Evolutionary conservation across 2,113 vertebrate species (phyloP), one percentile per base, ranked within the genome.

Genomic region (Zosterops japonicus): DNA sequence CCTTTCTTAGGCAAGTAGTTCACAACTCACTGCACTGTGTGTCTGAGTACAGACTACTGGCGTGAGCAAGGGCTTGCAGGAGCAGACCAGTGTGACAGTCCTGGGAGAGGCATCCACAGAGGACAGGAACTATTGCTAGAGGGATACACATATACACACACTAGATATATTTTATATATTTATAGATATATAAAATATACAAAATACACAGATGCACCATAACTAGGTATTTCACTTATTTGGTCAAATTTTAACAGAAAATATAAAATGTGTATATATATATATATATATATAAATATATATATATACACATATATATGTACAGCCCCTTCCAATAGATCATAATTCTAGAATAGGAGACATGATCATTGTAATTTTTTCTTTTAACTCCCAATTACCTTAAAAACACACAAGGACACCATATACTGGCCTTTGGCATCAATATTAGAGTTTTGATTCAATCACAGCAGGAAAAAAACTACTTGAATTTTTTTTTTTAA

Each of bases 401-500:
- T 83, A 71, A 71, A 93, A 89, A 33, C 69, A 93, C 82, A 95
- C 76, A 79, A 60, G 14, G 56, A 88, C 82, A 95, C 36, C 47
- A 68, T 56, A 64, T 2, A 25, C 55, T 78, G 96, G 96, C 53
- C 76, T 96, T 97, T 96, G 96, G 96, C 96, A 97, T 95, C 95
- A 92, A 44, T 64, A 79, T 35, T 57, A 78, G 29, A 67, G 83
- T n/a, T 44, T 27, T 82, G n/a, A 33, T 87, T 53, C 23, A 90
- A 90, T 81, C 33, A 49, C 27, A 60, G 64, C 19, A 75, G 41
- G 41, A 53, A 83, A 61, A 86, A 86, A 83, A 86, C 12, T 0
- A 7, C 36, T 55, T 53, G 6, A 31, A 14, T 49, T 0, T 5
- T 27, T 42, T 28, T 28, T 1, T 5, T 27, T 39, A 67, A 56